phyloP scores from a whole-genome alignment of 2,888 invertebrate genomes.

The Syrphus vitripennis region DNA sequence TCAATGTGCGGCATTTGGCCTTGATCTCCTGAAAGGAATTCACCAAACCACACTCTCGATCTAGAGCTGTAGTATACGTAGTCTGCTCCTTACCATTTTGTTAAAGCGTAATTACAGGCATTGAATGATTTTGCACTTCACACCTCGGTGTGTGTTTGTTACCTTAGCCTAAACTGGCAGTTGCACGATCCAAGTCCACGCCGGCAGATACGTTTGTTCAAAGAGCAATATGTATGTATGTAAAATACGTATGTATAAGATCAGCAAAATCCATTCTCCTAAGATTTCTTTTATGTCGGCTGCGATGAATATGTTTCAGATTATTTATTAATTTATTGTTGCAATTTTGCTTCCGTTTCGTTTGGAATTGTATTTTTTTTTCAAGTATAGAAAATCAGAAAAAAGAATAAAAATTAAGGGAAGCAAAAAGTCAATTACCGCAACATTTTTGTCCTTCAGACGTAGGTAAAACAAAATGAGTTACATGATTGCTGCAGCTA shows the following conservation, averaged over 20 bases:
- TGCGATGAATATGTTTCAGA: constrained; percentile 50
- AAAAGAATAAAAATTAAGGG: neutral
- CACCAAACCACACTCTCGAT: neutral
- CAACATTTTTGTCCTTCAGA: neutral
- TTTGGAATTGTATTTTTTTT: neutral
- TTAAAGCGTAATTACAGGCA: constrained; percentile 62
- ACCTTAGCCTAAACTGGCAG: constrained; percentile 10
- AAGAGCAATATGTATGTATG: neutral
- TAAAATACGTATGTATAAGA: neutral
- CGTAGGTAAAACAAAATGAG: neutral
- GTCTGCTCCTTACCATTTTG: constrained; percentile 49
- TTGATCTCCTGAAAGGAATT: constrained; percentile 9
- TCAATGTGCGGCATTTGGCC: constrained; percentile 13
- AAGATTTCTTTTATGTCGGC: constrained; percentile 6
- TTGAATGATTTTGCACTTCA: constrained; percentile 62
- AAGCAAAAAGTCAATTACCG: neutral
- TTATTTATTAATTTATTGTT: constrained; percentile 51
- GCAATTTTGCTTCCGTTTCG: constrained; percentile 54
- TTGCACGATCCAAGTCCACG: constrained; percentile 26
- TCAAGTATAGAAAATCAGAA: neutral
- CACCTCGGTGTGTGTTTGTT: constrained; percentile 39
- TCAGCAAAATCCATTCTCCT: constrained; percentile 27
- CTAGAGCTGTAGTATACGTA: neutral
- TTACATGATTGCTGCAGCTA: neutral
- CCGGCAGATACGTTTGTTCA: neutral